Evolutionary conservation across 2,113 vertebrate genomes (phyloP), one percentile per base, ranked within the genome.

Genomic region (Eptesicus fuscus): DNA sequence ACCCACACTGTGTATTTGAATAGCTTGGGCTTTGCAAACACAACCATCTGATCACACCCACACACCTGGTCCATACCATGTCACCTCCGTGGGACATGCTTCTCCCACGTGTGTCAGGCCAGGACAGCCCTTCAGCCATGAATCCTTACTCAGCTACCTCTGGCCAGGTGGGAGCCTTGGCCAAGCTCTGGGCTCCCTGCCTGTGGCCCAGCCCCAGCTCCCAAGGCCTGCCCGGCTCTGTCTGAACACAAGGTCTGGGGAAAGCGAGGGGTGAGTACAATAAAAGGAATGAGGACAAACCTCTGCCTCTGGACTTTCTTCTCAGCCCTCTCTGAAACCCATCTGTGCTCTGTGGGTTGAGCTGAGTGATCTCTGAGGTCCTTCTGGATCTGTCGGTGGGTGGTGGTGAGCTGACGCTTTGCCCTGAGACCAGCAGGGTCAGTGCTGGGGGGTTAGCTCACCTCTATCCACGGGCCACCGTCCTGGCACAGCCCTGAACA

Each of bases 81-180:
- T 56, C 65, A 18, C 82, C 53, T 37, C 53, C 69, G 2, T 1
- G 42, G 76, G 70, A 59, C 40, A 67, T 40, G 82, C 82, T 88
- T 70, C 83, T 93, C 59, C 61, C 37, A 18, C 16, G 90, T 5
- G 40, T 70, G 87, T 82, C 92, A 88, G 71, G 47, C 87, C 53
- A 83, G 77, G 32, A 56, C 47, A 56, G 59, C 61, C 53, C 77
- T 61, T 67, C 71, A 42, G 77, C 30, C 84, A 49, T 1, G 53
- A 80, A 87, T 77, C 74, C 89, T 96, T 86, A 91, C 35, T 93
- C 90, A 90, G 96, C 92, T 95, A 94, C 95, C 94, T 97, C 82
- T 0, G 77, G 53, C 71, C 53, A 23, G 53, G 32, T 5, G 67
- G 35, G 37, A 67, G 51, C 84, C 80, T 79, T 6, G 6, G 59